A percentile compares a stretch with the other conserved stretches of the same genome.
Evolutionary conservation across 2,797 vertebrate species (phyloP).

Genomic region (Lophius americanus): DNA sequence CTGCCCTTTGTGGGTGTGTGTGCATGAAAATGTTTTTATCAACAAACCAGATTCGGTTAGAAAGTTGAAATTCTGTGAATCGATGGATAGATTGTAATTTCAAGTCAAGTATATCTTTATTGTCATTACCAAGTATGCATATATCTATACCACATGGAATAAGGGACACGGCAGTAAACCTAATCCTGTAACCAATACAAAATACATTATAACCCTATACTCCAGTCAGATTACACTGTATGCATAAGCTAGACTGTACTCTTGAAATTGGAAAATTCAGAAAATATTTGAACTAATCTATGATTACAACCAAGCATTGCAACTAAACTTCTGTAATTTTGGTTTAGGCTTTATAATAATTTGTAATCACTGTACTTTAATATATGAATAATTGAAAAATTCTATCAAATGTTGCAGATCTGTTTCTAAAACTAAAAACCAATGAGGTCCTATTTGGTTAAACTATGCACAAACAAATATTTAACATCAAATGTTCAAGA

Average conservation of each 20-base stretch:
- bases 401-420: background rate
- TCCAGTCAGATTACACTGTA: too few species aligned
- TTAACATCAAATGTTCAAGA: background rate
- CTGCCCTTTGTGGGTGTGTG: conserved; percentile 27
- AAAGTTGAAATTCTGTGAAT: conserved; percentile 16
- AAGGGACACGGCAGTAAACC: too few species aligned
- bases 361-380: too few species aligned
- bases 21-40: conserved; percentile 17
- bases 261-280: background rate
- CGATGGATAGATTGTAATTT: conserved; percentile 15
- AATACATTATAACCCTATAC: too few species aligned
- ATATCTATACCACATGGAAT: too few species aligned
- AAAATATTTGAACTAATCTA: conserved; percentile 12
- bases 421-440: background rate
- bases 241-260: too few species aligned
- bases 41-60: conserved; percentile 5
- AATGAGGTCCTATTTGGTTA: too few species aligned
- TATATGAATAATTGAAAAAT: background rate
- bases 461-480: background rate
- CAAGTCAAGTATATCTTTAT: too few species aligned
- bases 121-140: too few species aligned
- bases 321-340: background rate
- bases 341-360: too few species aligned
- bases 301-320: background rate
- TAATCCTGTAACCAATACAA: too few species aligned